Base-by-base conservation (phyloP, 2,888 invertebrate genomes). In the Cinara cedri region DNA sequence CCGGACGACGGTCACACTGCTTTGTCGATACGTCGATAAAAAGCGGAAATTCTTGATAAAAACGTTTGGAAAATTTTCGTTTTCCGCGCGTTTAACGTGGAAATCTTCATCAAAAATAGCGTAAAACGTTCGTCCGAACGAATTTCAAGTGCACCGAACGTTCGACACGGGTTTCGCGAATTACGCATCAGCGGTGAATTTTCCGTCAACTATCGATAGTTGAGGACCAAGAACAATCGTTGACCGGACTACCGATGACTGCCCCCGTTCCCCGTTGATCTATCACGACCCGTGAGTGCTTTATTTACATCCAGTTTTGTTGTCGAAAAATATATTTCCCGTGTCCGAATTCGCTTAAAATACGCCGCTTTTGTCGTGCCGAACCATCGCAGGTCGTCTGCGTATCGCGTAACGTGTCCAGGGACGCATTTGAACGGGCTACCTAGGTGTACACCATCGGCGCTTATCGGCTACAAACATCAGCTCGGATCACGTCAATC, bases 281-380 rank as follows among this genome's bases (percentile, higher is more conserved):
- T 60, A 78, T 78, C 70, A 70, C 34, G 68, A 70, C 78, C 78
- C 70, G 78, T 70, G 78, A 78, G 78, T 70, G 78, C 78, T 78
- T 78, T 78, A 78, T 78, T 78, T 78, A 78, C 78, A 78, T 78
- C 70, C 34, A 78, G 78, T 78, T 78, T 78, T 78, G 78, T 78
- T 78, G 78, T 78, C 78, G 78, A 78, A 78, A 78, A 78, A 51
- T 70, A 78, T 62, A 78, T 51, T 78, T 78, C 78, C 51, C 60
- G 78, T 78, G 57, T 19, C 24, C 78, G 78, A 78, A 60, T 70
- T 62, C 42, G 78, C n/a, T 70, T 49, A 60, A 34, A 16, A 42
- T 70, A 34, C 57, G 78, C 10, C 68, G 78, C 68, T 19, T 70
- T 78, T 60, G 60, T 49, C 60, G 60, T 42, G 34, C 14, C 78